phyloP scores from a whole-genome alignment of 2,888 invertebrate species.

The Drosophila ochracea region DNA sequence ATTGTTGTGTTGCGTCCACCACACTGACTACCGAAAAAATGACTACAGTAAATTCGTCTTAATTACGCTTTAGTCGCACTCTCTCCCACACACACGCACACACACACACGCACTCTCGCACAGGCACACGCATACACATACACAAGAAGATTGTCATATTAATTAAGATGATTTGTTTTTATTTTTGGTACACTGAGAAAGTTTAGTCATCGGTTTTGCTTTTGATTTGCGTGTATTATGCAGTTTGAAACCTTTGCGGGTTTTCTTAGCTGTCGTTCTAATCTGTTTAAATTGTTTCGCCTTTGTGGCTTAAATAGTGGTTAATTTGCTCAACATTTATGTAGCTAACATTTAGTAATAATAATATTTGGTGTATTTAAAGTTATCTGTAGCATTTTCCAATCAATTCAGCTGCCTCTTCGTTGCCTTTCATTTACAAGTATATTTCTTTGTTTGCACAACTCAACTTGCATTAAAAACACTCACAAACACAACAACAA shows the following conservation, averaged over 20 bases:
- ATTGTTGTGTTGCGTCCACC: constrained; percentile 47
- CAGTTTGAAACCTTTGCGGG: constrained; percentile 63
- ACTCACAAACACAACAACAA: constrained; percentile 51
- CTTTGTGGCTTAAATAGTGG: constrained; percentile 28
- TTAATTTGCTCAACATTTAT: constrained; percentile 46
- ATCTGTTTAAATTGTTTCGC: constrained; percentile 31
- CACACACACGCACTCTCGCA: constrained; percentile 24
- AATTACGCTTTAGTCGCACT: constrained; percentile 71
- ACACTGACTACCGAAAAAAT: constrained; percentile 52
- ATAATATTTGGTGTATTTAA: constrained; percentile 20
- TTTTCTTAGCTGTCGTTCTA: constrained; percentile 29
- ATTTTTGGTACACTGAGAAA: constrained; percentile 43
- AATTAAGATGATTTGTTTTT: constrained; percentile 34
- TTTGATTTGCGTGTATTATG: constrained; percentile 18
- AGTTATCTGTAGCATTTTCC: constrained; percentile 17
- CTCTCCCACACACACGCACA: constrained; percentile 17
- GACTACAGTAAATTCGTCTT: constrained; percentile 78
- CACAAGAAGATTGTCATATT: constrained; percentile 68
- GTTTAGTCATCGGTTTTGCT: constrained; percentile 31
- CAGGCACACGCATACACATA: constrained; percentile 20
- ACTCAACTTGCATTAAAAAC: constrained; percentile 58
- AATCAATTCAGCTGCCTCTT: constrained; percentile 35
- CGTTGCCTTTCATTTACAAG: constrained; percentile 58
- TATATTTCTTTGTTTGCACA: constrained; percentile 47
- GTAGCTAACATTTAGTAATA: constrained; percentile 42